Percentiles rank a stretch among this genome's conserved stretches.
Evolutionary conservation across 2,113 vertebrate species (phyloP).

Genomic region (Cyphomyrus plagiostoma): DNA sequence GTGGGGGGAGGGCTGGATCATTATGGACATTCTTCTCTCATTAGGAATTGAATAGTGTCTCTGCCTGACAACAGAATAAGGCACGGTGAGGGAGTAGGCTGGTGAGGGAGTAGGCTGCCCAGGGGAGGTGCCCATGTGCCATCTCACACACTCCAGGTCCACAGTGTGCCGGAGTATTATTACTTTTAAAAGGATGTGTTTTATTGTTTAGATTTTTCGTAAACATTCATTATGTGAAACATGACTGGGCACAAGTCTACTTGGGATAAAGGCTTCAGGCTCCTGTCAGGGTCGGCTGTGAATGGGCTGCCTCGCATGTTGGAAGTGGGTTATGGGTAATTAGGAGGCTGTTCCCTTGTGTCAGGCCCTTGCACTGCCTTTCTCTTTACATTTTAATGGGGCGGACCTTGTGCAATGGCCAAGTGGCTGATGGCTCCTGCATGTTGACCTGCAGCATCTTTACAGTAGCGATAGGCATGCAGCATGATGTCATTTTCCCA

Average conservation of each 20-base stretch:
- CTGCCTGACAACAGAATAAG: not conserved
- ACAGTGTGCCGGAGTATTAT: not conserved
- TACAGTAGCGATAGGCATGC: not conserved
- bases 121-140: not conserved
- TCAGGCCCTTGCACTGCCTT: slow-evolving; percentile 32
- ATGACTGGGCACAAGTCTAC: not conserved
- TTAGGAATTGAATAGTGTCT: not conserved
- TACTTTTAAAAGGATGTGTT: not conserved
- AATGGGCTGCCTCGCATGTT: slow-evolving; percentile 34
- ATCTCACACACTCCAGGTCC: not conserved
- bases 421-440: slow-evolving; percentile 6
- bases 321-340: slow-evolving; percentile 49
- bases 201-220: not conserved
- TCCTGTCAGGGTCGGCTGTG: slow-evolving; percentile 5
- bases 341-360: slow-evolving; percentile 36
- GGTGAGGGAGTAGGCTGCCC: not conserved
- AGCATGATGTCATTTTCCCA: slow-evolving; percentile 18
- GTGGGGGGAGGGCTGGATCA: not conserved
- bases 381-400: slow-evolving; percentile 36
- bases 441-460: slow-evolving; percentile 9
- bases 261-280: not conserved
- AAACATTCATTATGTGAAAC: not conserved
- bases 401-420: not conserved
- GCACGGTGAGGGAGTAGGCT: not conserved
- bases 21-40: not conserved